Evolutionary conservation across 2,797 vertebrate genomes (phyloP).

Genomic region (Scyliorhinus canicula): DNA sequence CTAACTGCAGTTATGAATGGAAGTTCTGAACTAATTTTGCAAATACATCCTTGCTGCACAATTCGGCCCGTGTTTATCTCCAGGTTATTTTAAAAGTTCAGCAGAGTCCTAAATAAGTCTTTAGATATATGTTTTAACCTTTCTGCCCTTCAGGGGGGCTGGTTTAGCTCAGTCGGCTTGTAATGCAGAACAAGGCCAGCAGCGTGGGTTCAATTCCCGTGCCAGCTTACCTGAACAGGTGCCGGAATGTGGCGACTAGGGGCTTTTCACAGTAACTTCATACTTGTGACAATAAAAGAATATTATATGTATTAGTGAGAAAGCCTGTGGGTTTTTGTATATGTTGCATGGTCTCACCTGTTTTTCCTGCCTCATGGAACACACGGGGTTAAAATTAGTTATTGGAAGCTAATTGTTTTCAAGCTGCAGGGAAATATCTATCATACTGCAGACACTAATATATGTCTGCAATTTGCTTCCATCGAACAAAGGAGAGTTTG

Average conservation of each 20-base stretch:
- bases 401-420: conserved; percentile 23
- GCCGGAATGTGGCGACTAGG: too few species aligned
- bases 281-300: too few species aligned
- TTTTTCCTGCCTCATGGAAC: neutral
- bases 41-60: neutral
- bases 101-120: neutral
- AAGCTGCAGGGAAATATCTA: neutral
- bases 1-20: neutral
- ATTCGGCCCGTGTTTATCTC: neutral
- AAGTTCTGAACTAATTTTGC: neutral
- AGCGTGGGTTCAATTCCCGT: too few species aligned
- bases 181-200: too few species aligned
- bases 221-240: too few species aligned
- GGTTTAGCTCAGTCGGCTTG: too few species aligned
- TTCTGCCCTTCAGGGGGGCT: too few species aligned
- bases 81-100: neutral
- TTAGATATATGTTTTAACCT: neutral
- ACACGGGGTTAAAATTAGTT: neutral
- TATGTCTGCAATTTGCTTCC: conserved; percentile 13
- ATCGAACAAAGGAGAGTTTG: conserved; percentile 24
- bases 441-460: neutral
- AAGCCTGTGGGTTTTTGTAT: neutral
- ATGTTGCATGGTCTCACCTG: neutral
- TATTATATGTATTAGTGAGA: too few species aligned
- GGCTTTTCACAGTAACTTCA: too few species aligned